Base-by-base conservation (phyloP, 64 coral and sea anemone genomes). In the Trachythela sp. region DNA sequence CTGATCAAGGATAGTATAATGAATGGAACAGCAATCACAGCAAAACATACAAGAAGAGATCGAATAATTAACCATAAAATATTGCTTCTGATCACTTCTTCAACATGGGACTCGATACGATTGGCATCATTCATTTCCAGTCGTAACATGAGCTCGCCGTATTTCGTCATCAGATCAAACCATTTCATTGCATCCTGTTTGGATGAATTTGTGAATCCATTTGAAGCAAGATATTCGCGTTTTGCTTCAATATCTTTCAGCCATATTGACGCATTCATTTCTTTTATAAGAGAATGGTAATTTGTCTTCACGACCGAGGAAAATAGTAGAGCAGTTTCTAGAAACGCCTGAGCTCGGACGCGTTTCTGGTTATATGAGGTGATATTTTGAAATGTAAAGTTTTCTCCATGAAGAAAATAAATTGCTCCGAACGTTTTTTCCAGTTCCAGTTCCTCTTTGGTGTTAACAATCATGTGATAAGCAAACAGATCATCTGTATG, bases 401-500 rank as follows among this genome's bases (percentile, higher is more conserved):
- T 80, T 35, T 80, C 30, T 10, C 75, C 75, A 15, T 2, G 75
- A 37, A 80, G 37, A 39, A 34, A 80, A 39, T 80, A 18, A 17
- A 80, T 80, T 2, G 75, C 30, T 37, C 75, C 75, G 5, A 80
- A 39, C 8, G 34, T 39, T 35, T 39, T 80, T 39, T 80, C 75
- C 34, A 80, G 20, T 37, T 80, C 75, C 13, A 39, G 9, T 36
- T 80, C 75, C 33, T 80, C 75, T 80, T 80, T 80, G 31, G 20
- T 80, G 75, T 80, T 35, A 5, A 80, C 37, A 29, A 80, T 80
- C 75, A 80, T 80, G 9, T 80, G 33, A 80, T 80, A 80, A 0
- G 75, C 75, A 37, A 80, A 80, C 9, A 80, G 15, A 37, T 80
- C 75, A 17, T 80, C 75, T 29, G 75, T 30, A 18, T 37, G 37